Base-by-base conservation (phyloP, 2,888 invertebrate genomes). In the Clanis bilineata region DNA sequence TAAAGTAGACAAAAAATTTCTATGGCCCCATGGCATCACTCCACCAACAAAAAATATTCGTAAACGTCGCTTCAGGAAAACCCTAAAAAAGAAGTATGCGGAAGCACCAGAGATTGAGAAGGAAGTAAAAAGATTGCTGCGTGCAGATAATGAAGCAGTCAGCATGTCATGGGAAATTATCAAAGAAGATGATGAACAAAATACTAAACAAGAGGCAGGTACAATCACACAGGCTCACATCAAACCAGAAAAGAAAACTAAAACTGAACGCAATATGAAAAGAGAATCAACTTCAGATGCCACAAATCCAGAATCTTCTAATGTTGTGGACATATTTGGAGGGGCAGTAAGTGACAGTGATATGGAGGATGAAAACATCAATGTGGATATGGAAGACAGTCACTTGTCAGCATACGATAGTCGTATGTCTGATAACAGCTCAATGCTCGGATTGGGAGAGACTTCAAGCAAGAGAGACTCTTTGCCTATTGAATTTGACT, bases 71-170 rank as follows among this genome's bases (percentile, higher is more conserved):
- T 99, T 99, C 77, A 94, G 99, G 38, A 98, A 98, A 90, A 98
- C 98, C 0, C 84, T 99, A 28, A 98, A 97, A 82, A 99, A 99
- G 85, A 99, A 99, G 87, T 97, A 97, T 87, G 97, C 97, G 0
- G 99, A 99, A 87, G 97, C 98, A 23, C 98, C 99, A 0, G 99
- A 99, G 91, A 98, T 99, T 67, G 99, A 99, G 80, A 98, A 98
- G 82, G 99, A 99, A 92, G 98, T 99, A 0, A 98, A 98, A 82
- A 93, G 98, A 41, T 89, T 99, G 59, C 91, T 99, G 7, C 93
- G 98, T 66, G 96, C 96, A 38, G 99, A 99, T 80, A 97, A 98
- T 79, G 98, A 99, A 82, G 98, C 99, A 1, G 96, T 96, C 0
- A 95, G 95, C 76, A 96, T 98, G 0, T 95, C 95, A 63, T 98